These are phyloP conservation scores for Hetaerina titia DNA, from an alignment of 2,888 invertebrate genomes.

Conservation along the genomic window DNA sequence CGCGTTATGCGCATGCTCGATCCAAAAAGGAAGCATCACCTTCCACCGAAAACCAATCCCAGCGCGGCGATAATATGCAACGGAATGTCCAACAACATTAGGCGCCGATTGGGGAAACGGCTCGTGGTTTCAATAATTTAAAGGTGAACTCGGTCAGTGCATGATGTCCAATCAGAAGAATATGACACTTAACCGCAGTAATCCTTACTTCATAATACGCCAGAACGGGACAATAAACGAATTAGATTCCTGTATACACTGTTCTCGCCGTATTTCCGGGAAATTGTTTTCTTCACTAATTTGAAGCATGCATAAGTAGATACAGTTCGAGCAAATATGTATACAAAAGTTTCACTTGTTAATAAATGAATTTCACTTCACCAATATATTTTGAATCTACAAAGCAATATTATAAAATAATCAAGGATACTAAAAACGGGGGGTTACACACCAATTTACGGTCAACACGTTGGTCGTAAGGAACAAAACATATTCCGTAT, in stretches of 20 bases:
- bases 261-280: not conserved
- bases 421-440: too few species aligned
- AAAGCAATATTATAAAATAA: too few species aligned
- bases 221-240: not conserved
- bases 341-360: too few species aligned
- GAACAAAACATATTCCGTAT: too few species aligned
- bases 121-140: conserved; percentile 62
- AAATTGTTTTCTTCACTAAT: not conserved
- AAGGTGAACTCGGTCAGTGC: not conserved
- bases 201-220: not conserved
- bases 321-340: too few species aligned
- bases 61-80: conserved; percentile 50
- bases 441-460: too few species aligned
- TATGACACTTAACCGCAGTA: not conserved
- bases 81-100: conserved; percentile 19
- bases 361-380: too few species aligned
- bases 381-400: too few species aligned
- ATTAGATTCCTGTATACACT: not conserved
- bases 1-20: not conserved
- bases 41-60: conserved; percentile 48
- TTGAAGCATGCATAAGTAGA: too few species aligned
- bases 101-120: conserved; percentile 57
- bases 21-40: conserved; percentile 36
- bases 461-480: too few species aligned
- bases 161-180: conserved; percentile 27